Base-by-base conservation (phyloP, 2,888 invertebrate genomes). In the Lasioglossum lativentre region DNA sequence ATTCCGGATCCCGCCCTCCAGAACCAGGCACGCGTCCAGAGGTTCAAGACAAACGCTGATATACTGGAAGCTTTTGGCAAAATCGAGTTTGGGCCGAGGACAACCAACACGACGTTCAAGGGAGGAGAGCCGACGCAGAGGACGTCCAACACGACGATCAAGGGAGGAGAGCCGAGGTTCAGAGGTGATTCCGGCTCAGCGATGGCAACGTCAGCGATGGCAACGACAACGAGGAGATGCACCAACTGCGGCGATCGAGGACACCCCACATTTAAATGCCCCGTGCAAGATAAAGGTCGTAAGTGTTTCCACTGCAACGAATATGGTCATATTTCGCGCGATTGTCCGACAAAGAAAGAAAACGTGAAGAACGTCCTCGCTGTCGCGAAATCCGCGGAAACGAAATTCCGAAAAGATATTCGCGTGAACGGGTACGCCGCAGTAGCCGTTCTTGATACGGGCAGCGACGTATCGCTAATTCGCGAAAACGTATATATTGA, bases 291-390 rank as follows among this genome's bases (percentile, higher is more conserved):
- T 2, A 76, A 10, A 27, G 68, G 68, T 38, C 76, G 76, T 76
- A 76, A 68, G 68, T 76, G 76, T 23, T 76, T 76, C 19, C 45
- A 76, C 0, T 76, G 76, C 34, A 66, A 68, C 2, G 34, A 45
- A 16, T 76, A n/a, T 38, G 76, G 47, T 47, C 66, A 76, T 5
- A 76, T 76, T 14, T 76, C 76, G 1, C 47, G 68, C 66, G 68
- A 76, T 2, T 76, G n/a, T 16, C 47, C 47, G 47, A 47, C 38
- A 6, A 76, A 63, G 4, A 75, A 66, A 66, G 19, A 14, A 10
- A 2, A 4, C 6, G 42, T 10, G 10, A 75, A 34, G 66, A 75
- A 23, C 66, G 66, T 66, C 45, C 66, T 66, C 66, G n/a, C 66
- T 45, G 66, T 66, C 76, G 27, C 23, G 3, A n/a, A 34, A 47